Evolutionary conservation across 2,888 invertebrate species (phyloP), one percentile per base, ranked within the genome.

Genomic region (Acronicta aceris): DNA sequence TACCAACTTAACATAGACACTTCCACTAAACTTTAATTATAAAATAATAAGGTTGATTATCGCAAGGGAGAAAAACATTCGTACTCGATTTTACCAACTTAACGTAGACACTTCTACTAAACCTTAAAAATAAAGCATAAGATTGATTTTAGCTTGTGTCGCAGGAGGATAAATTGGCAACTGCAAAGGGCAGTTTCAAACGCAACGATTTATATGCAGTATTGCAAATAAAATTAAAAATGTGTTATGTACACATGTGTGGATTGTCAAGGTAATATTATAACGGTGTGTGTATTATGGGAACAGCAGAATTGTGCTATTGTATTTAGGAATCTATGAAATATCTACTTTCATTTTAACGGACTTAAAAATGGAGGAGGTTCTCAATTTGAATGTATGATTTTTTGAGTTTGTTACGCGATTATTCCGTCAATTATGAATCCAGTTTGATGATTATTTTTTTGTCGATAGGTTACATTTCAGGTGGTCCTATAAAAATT

Each of bases 211-310:
- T 45, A 45, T 45, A n/a, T n/a, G n/a, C 45, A 25, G 45, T 45
- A 25, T 25, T 25, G 25, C 45, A 25, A 45, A 45, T n/a, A 45
- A 45, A 45, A 45, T 25, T 43, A 45, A 45, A 45, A 45, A 45
- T 17, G 1, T 16, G 9, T 17, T 43, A 13, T 43, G 25, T 9
- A n/a, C 45, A 45, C n/a, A 25, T 45, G 21, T 25, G 45, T 3
- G 45, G 45, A n/a, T 13, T 45, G 13, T 25, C n/a, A 45, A 45
- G 21, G 21, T 15, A 41, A 15, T 15, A 21, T 21, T 21, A 42
- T 42, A 17, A 17, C 10, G 42, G 10, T 13, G 21, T 43, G 21
- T 43, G 13, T 12, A 17, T 21, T 43, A 43, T 43, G 43, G 43
- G 12, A 43, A 21, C 17, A 43, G 21, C 21, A 43, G 43, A 17